A percentile compares a stretch with the other conserved stretches of the same genome.
Evolutionary conservation across 2,113 vertebrate species (phyloP).

Genomic region (Pavo muticus): DNA sequence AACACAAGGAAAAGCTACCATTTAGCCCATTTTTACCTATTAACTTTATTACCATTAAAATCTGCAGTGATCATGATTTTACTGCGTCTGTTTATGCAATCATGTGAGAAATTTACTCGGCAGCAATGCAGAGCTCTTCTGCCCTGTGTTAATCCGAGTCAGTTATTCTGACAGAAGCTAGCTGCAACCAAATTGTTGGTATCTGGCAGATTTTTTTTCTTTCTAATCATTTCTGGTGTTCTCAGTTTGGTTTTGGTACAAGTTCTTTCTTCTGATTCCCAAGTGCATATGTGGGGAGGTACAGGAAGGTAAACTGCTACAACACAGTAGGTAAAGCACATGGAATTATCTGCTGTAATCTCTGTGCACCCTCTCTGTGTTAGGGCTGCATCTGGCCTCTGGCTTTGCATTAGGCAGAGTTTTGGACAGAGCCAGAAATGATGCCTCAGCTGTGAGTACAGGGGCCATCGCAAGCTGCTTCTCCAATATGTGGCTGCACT

Average conservation of each 20-base stretch:
- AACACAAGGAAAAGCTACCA: not conserved
- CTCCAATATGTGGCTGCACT: rapidly evolving
- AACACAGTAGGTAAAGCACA: not conserved
- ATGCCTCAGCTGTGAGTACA: not conserved
- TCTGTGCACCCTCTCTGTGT: not conserved
- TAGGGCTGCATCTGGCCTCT: not conserved
- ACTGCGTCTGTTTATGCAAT: rapidly evolving
- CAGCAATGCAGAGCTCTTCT: not conserved
- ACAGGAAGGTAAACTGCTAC: not conserved
- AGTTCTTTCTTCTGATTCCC: not conserved
- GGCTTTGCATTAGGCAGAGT: not conserved
- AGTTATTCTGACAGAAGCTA: not conserved
- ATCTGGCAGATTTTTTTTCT: not conserved
- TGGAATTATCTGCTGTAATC: not conserved
- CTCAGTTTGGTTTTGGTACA: not conserved
- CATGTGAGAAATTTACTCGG: not conserved
- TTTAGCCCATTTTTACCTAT: not conserved
- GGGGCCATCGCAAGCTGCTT: not conserved
- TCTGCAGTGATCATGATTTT: not conserved
- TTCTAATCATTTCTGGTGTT: not conserved
- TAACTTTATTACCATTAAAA: not conserved
- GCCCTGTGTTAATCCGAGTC: not conserved
- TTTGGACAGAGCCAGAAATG: not conserved
- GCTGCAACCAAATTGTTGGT: not conserved
- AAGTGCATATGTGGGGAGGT: rapidly evolving